Evolutionary conservation across 2,888 invertebrate genomes (phyloP), one percentile per base, ranked within the genome.

Genomic region (Polymixis flavicincta): DNA sequence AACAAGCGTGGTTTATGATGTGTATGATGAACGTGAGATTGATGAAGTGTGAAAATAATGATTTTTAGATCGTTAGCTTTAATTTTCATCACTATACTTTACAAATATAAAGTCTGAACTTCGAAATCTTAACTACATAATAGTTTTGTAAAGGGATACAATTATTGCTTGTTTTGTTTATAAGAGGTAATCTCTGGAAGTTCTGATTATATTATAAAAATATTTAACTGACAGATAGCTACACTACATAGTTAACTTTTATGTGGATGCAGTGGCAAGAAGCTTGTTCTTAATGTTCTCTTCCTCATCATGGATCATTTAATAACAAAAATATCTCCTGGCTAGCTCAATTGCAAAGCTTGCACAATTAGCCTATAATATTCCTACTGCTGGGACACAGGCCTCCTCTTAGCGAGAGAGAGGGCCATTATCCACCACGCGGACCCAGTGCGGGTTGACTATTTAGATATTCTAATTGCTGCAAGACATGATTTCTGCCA

Each of bases 1-100:
- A 90, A 82, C 25, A 94, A 94, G 95, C 95, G 90, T 90, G 83
- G 71, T 65, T 85, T 75, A 87, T 90, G 86, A 84, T 84, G 55
- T 68, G 81, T 65, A 32, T 88, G 86, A 87, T 85, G 72, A 55
- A 48, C 0, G 37, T 72, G 84, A 48, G 14, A 48, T 13, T 28
- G 54, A 37, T 77, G 54, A 61, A 37, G 37, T n/a, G 60, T 22
- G 37, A 59, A 19, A 28, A 28, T 22, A 22, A 32, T 13, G 28
- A 11, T 32, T 8, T n/a, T 61, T 37, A 11, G 22, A 32, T 32
- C 3, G 52, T 66, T n/a, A 32, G 32, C 19, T 55, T 7, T 6
- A n/a, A 55, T n/a, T 32, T n/a, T 50, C 52, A 32, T n/a, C 0
- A n/a, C n/a, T 11, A 32, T 32, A 32, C 3, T 11, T 22, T 22